Conservation (phyloP, 2,888 invertebrate genomes). For the Parnassius smintheus region DNA sequence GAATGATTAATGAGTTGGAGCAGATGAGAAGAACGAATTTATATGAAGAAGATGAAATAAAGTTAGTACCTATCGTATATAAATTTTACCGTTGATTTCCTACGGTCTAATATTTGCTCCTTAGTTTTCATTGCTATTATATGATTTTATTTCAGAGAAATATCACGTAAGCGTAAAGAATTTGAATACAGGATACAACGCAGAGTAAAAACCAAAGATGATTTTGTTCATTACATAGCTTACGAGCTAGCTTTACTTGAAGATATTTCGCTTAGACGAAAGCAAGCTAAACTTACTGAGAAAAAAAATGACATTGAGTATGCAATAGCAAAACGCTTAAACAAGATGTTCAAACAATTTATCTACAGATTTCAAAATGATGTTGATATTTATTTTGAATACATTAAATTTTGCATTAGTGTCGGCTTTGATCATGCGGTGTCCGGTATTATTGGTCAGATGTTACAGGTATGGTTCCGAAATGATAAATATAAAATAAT, state of each 20-base stretch:
- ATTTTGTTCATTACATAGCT: slow-evolving; percentile 85
- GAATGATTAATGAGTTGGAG: slow-evolving; percentile 90
- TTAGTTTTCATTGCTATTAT: not conserved
- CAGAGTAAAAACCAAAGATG: slow-evolving; percentile 84
- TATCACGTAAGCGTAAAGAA: slow-evolving; percentile 85
- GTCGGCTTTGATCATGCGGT: slow-evolving; percentile 80
- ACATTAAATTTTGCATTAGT: slow-evolving; percentile 89
- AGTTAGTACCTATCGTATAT: slow-evolving; percentile 63
- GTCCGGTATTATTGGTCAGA: slow-evolving; percentile 80
- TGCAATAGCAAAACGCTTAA: slow-evolving; percentile 86
- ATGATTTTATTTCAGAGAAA: slow-evolving; percentile 72
- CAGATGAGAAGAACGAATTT: slow-evolving; percentile 87
- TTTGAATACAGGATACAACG: slow-evolving; percentile 88
- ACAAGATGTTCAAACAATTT: slow-evolving; percentile 87
- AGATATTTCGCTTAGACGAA: slow-evolving; percentile 83
- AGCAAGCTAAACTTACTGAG: slow-evolving; percentile 77
- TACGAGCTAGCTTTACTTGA: slow-evolving; percentile 86
- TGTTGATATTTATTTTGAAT: slow-evolving; percentile 87
- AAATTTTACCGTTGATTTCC: not conserved
- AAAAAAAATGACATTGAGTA: slow-evolving; percentile 85
- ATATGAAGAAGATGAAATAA: slow-evolving; percentile 86
- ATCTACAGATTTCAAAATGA: slow-evolving; percentile 86
- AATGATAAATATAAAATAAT: too few relatives aligned
- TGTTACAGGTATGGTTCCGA: slow-evolving; percentile 75
- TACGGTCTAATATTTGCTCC: not conserved